Evolutionary conservation across 64 coral and sea anemone genomes (phyloP), one percentile per base, ranked within the genome.

Genomic region (Pachyseris speciosa): DNA sequence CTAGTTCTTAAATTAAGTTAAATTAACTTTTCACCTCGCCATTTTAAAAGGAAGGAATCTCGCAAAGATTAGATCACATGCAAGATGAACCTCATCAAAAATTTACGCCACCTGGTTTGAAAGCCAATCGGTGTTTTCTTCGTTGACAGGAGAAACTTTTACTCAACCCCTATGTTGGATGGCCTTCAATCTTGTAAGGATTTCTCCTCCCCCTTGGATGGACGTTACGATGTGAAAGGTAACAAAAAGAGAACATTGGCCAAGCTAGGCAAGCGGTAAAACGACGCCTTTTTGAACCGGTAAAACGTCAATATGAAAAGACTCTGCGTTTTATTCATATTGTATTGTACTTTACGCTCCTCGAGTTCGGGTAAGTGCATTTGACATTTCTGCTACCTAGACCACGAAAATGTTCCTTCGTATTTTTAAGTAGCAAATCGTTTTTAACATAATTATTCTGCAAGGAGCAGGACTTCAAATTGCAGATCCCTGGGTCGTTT

Each of bases 61-160:
- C 77, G 37, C 20, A 17, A 38, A 61, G 20, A 81, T 81, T 63
- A 81, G 77, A 52, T 81, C 77, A 81, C 77, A 58, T 30, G 77
- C 19, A 81, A 36, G 33, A 11, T 81, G 20, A 40, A 9, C 77
- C 22, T 41, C 27, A 11, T 81, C 7, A 81, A 81, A 61, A 81
- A 61, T 81, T 63, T 3, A 81, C 17, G 9, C 40, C 11, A 61
- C 22, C 33, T 41, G 52, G 53, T 81, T 81, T 63, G 33, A 60
- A 61, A 61, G 11, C 77, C 77, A 81, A 81, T 81, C 49, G 26
- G 17, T 39, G 77, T 5, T 81, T 37, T 60, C n/a, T 38, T 61
- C 52, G 39, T 12, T 63, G 52, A 61, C 52, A 81, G 36, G 32
- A 37, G 63, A 34, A 60, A 57, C 77, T 58, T 63, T n/a, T 20